A percentile compares a stretch with the other conserved stretches of the same genome.
Conservation (phyloP, 2,888 invertebrate genomes). For the Platycheirus rosarum region DNA sequence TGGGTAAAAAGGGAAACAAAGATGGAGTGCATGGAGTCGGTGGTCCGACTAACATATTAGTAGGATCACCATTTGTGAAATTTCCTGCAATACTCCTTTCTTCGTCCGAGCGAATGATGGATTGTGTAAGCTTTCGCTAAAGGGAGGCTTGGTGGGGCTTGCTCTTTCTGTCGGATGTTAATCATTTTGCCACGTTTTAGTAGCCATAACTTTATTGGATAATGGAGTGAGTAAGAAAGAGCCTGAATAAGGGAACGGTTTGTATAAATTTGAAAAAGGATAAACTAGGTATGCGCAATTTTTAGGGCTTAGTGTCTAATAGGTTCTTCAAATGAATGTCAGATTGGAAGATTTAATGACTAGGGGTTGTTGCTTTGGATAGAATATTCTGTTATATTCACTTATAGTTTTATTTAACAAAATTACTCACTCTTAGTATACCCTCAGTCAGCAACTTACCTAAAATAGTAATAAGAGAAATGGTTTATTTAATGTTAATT, state of each 20-base stretch:
- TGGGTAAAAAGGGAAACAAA: not conserved
- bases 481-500: no score
- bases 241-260: conserved; percentile 25
- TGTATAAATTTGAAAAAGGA: conserved; percentile 33
- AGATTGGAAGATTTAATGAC: no score
- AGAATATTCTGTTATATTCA: no score
- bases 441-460: no score
- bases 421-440: no score
- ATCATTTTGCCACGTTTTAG: conserved; percentile 52
- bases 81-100: conserved; percentile 11
- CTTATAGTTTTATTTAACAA: no score
- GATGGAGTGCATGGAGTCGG: conserved; percentile 39
- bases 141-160: not conserved
- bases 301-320: conserved; percentile 27
- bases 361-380: no score
- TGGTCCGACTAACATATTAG: conserved; percentile 67
- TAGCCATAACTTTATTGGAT: conserved; percentile 28
- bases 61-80: conserved; percentile 68
- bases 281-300: not conserved
- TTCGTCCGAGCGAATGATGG: conserved; percentile 49
- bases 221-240: not conserved
- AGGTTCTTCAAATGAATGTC: conserved; percentile 57
- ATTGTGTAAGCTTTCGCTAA: conserved; percentile 46
- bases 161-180: conserved; percentile 47
- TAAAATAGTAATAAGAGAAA: no score